Evolutionary conservation across 2,113 vertebrate species (phyloP).

Genomic region (Podilymbus podiceps): DNA sequence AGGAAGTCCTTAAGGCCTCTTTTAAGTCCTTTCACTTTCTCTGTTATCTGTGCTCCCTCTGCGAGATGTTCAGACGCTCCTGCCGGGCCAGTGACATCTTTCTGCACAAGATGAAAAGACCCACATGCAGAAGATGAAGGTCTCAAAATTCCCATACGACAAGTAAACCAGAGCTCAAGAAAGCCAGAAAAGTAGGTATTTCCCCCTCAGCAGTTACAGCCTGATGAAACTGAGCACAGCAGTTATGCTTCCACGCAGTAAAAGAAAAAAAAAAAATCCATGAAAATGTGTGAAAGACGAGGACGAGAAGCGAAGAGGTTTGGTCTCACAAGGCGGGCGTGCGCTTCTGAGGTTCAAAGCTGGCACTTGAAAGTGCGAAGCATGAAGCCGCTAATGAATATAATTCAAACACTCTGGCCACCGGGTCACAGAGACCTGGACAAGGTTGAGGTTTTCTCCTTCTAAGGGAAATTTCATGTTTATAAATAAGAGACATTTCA

Average conservation of each 20-base stretch:
- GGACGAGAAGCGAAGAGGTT: neutral
- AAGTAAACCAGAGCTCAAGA: neutral
- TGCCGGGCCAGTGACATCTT: neutral
- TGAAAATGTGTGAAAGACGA: neutral
- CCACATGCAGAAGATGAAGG: neutral
- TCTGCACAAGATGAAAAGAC: neutral
- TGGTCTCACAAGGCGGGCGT: neutral
- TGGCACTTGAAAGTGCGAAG: neutral
- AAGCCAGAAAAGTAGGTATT: neutral
- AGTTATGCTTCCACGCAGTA: neutral
- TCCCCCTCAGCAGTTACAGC: neutral
- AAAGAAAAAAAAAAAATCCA: neutral
- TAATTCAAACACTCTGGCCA: neutral
- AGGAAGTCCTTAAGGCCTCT: neutral
- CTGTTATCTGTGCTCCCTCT: neutral
- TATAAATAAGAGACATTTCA: too few species aligned
- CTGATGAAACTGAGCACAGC: neutral
- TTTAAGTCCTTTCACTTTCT: neutral
- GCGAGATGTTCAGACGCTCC: neutral
- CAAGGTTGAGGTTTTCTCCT: neutral
- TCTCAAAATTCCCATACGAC: neutral
- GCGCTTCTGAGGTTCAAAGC: neutral
- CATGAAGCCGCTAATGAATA: neutral
- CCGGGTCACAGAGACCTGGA: neutral
- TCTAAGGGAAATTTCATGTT: neutral